These are phyloP conservation scores for Microhierax caerulescens DNA, from an alignment of 2,797 vertebrate genomes.

Conservation along the genomic window DNA sequence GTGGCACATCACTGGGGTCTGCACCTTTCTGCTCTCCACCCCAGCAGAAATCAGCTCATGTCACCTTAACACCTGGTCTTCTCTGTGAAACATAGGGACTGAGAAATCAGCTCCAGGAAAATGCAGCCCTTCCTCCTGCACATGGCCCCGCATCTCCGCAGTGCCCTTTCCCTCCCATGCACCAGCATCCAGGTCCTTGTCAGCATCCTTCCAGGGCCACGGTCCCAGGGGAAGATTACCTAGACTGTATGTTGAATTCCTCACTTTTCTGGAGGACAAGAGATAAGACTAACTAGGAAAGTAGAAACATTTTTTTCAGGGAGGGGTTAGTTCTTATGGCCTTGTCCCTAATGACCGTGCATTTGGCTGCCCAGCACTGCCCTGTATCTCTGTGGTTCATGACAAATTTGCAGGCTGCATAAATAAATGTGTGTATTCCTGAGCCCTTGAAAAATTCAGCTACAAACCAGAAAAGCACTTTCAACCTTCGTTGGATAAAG, in stretches of 20 bases:
- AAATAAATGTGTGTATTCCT: not conserved
- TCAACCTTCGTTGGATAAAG: not conserved
- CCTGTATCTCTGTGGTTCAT: not conserved
- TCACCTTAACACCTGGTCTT: accelerated
- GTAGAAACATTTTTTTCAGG: not conserved
- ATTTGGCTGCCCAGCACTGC: not conserved
- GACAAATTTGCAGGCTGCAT: not conserved
- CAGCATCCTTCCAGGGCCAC: not conserved
- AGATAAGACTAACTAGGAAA: not conserved
- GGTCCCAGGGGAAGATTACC: not conserved
- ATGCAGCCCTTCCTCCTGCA: not conserved
- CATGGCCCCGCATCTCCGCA: accelerated
- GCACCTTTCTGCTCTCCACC: not conserved
- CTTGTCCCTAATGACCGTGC: not conserved
- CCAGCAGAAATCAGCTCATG: not conserved
- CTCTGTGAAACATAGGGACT: not conserved
- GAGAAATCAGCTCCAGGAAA: not conserved
- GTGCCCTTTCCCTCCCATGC: not conserved
- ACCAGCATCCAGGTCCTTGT: not conserved
- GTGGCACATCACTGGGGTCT: too few relatives aligned
- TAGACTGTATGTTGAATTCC: not conserved
- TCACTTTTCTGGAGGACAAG: not conserved
- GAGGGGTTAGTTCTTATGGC: not conserved
- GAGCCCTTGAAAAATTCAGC: not conserved
- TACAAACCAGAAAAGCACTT: not conserved